A percentile compares a stretch with the other conserved stretches of the same genome.
These are phyloP conservation scores for Magallana ariakensis DNA, from an alignment of 1,140 invertebrate species.

Conservation along the genomic window DNA sequence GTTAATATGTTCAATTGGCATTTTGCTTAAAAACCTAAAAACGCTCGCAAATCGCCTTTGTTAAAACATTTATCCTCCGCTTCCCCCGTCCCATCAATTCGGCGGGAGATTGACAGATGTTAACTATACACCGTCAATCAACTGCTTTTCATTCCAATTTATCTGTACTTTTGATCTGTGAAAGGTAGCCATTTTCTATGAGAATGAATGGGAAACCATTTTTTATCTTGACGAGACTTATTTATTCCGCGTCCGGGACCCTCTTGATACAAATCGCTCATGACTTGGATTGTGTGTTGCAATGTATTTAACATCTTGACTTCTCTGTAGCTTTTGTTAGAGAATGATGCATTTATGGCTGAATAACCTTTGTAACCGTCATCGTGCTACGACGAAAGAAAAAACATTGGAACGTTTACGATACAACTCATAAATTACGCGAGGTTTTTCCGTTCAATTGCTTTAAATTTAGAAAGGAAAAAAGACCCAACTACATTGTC, in stretches of 20 bases:
- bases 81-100: neutral
- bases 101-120: neutral
- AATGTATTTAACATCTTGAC: constrained; percentile 1
- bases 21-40: neutral
- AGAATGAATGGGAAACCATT: constrained; percentile 1
- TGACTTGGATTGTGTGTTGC: neutral
- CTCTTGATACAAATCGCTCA: neutral
- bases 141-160: neutral
- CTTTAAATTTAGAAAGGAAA: neutral
- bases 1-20: neutral
- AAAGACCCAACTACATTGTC: neutral
- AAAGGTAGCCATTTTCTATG: constrained; percentile 27
- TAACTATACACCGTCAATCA: constrained; percentile 12
- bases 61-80: constrained; percentile 2
- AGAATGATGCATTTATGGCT: neutral
- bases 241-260: neutral
- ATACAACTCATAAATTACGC: neutral
- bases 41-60: neutral
- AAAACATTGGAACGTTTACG: neutral
- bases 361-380: neutral
- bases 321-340: neutral
- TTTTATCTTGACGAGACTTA: constrained; percentile 20
- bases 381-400: neutral
- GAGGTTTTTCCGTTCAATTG: neutral
- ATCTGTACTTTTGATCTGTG: constrained; percentile 12